Conservation (phyloP, 2,888 invertebrate genomes). For the Sepiola atlantica region DNA sequence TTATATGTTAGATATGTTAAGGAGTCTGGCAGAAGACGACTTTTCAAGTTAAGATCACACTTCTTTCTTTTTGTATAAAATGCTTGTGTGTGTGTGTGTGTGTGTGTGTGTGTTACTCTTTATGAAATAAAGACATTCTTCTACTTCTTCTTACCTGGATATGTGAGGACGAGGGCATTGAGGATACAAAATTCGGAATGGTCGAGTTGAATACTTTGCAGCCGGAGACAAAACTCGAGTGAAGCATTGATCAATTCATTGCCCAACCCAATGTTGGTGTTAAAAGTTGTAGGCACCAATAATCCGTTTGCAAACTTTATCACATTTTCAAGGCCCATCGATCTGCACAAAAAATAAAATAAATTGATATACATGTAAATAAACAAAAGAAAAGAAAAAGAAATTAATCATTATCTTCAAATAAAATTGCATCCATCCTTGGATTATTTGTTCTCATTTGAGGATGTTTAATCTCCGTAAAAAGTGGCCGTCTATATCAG, state of each 20-base stretch:
- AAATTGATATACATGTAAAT: neutral
- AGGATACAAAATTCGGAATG: conserved; percentile 72
- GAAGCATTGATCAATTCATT: conserved; percentile 71
- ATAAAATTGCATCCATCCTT: no score
- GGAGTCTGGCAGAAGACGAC: no score
- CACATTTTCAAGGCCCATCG: conserved; percentile 65
- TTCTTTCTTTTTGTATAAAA: no score
- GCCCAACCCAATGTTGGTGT: conserved; percentile 71
- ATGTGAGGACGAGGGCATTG: conserved; percentile 73
- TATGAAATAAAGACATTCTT: neutral
- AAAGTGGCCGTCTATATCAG: no score
- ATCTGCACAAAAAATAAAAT: conserved; percentile 59
- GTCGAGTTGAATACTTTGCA: conserved; percentile 69
- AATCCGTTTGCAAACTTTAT: conserved; percentile 72
- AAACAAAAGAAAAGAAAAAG: neutral
- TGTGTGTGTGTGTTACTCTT: no score
- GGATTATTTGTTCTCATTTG: no score
- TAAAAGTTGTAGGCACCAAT: conserved; percentile 64
- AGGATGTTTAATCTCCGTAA: no score
- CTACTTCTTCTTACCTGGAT: conserved; percentile 67
- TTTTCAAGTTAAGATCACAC: no score
- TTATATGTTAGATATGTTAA: no score
- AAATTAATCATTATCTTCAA: neutral
- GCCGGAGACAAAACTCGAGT: conserved; percentile 69
- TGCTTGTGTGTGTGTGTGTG: no score